phyloP scores from a whole-genome alignment of 2,113 vertebrate genomes.

The Xiphias gladius region DNA sequence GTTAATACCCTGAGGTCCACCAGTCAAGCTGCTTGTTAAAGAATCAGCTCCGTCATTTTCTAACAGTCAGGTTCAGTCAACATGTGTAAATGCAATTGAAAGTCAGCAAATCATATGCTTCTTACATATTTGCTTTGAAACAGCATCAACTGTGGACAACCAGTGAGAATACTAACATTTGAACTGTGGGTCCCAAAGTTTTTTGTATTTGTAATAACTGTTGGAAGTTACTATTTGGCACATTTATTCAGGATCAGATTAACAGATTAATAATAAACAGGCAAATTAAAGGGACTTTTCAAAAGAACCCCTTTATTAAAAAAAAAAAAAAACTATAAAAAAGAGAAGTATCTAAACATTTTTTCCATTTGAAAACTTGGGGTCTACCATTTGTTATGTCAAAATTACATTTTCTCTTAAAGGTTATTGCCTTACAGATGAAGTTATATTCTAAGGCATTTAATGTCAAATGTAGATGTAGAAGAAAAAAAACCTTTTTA shows the following conservation, averaged over 20 bases:
- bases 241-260: neutral
- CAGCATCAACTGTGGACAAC: neutral
- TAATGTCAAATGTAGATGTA: neutral
- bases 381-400: no score
- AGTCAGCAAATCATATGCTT: neutral
- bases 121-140: slow-evolving; percentile 12
- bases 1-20: slow-evolving; percentile 57
- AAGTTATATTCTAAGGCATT: neutral
- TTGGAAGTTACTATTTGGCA: neutral
- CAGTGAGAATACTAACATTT: slow-evolving; percentile 12
- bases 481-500: neutral
- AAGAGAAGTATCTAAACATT: no score
- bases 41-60: slow-evolving; percentile 24
- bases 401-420: no score
- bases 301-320: no score
- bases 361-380: no score
- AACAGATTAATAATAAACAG: neutral
- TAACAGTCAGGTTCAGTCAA: neutral
- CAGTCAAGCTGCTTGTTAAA: slow-evolving; percentile 69
- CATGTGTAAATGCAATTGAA: slow-evolving; percentile 1
- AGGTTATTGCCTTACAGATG: neutral
- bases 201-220: neutral
- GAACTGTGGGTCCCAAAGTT: neutral
- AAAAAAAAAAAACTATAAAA: no score
- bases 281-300: neutral